Evolutionary conservation across 2,888 invertebrate species (phyloP).

Genomic region (Pachydiplax longipennis): DNA sequence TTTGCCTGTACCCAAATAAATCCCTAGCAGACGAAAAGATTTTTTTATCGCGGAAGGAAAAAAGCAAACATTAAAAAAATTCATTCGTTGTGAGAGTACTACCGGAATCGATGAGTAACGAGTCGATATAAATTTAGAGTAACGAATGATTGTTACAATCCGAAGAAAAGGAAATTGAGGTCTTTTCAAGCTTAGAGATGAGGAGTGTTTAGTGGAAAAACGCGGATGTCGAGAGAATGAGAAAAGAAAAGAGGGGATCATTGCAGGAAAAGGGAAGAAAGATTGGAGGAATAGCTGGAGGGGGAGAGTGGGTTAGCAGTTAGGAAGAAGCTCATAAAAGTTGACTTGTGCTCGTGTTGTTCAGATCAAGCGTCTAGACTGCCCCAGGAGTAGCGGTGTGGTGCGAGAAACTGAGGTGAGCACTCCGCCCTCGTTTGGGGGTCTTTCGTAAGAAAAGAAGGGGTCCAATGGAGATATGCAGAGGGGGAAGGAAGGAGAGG

Average conservation of each 20-base stretch:
- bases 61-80: no score
- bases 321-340: background rate
- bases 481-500: background rate
- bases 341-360: background rate
- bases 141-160: background rate
- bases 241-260: background rate
- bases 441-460: background rate
- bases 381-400: background rate
- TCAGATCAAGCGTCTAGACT: background rate
- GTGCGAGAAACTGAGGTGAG: background rate
- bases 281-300: background rate
- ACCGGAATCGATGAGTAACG: no score
- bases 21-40: no score
- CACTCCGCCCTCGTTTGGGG: background rate
- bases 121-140: no score
- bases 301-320: background rate
- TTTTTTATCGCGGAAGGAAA: no score
- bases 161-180: background rate
- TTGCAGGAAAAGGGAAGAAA: background rate
- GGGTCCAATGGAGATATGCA: background rate
- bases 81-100: no score
- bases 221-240: background rate
- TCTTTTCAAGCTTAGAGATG: background rate
- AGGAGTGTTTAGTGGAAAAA: background rate
- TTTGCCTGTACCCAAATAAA: no score